These are phyloP conservation scores for Pantala flavescens DNA, from an alignment of 1,140 invertebrate species.

Conservation along the genomic window DNA sequence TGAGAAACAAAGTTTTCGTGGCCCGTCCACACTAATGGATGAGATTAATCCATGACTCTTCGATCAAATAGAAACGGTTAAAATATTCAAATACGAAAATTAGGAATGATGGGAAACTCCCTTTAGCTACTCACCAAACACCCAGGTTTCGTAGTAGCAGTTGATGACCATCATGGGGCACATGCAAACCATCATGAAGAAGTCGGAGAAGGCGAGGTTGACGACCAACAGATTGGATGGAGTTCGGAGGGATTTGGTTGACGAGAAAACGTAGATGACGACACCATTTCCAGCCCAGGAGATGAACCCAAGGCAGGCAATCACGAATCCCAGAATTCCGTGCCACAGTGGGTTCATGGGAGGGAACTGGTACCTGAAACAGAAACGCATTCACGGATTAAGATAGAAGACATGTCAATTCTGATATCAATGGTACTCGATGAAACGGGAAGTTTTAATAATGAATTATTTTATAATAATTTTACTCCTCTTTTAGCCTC, in stretches of 20 bases:
- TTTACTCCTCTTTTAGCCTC: too few relatives aligned
- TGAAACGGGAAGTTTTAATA: too few relatives aligned
- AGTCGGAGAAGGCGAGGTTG: slow-evolving; percentile 79
- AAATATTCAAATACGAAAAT: too few relatives aligned
- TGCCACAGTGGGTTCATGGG: slow-evolving; percentile 72
- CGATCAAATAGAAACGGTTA: too few relatives aligned
- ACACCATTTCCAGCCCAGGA: slow-evolving; percentile 67
- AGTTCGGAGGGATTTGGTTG: slow-evolving; percentile 63
- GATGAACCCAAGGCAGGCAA: slow-evolving; percentile 57
- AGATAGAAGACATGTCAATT: too few relatives aligned
- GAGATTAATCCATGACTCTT: too few relatives aligned
- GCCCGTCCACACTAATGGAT: too few relatives aligned
- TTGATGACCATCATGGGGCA: slow-evolving; percentile 75
- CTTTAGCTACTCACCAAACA: slow-evolving; percentile 45
- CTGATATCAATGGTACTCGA: too few relatives aligned
- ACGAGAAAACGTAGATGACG: slow-evolving; percentile 74
- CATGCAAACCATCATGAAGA: slow-evolving; percentile 77
- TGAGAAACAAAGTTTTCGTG: too few relatives aligned
- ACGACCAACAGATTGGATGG: slow-evolving; percentile 76
- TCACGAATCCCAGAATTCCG: slow-evolving; percentile 61
- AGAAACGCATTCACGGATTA: too few relatives aligned
- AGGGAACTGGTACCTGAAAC: slow-evolving; percentile 64
- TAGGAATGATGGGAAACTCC: too few relatives aligned
- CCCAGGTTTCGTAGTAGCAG: slow-evolving; percentile 79
- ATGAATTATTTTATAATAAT: too few relatives aligned